Evolutionary conservation across 2,888 invertebrate species (phyloP).

Genomic region (Bimastos eiseni): DNA sequence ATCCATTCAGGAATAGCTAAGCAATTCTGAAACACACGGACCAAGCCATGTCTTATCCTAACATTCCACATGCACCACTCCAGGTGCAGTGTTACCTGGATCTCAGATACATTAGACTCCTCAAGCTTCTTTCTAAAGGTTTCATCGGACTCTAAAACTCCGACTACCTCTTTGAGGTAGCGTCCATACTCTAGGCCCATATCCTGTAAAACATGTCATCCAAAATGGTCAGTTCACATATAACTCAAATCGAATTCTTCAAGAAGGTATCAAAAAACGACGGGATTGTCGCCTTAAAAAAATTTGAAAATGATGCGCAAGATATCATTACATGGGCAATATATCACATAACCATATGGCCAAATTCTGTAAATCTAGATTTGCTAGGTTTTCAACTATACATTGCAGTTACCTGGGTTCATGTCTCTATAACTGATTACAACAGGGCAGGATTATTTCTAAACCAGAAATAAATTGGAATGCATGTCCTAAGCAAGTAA

Average conservation of each 20-base stretch:
- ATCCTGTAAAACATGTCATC: conserved; percentile 10
- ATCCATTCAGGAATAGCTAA: background rate
- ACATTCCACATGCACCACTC: background rate
- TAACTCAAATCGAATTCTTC: background rate
- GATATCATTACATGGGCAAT: background rate
- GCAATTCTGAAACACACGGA: background rate
- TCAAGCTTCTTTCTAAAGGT: conserved; percentile 59
- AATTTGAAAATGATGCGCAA: background rate
- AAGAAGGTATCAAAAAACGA: background rate
- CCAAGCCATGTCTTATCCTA: background rate
- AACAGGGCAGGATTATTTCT: background rate
- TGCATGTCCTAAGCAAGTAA: background rate
- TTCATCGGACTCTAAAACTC: conserved; percentile 81
- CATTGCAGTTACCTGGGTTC: background rate
- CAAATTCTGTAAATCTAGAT: background rate
- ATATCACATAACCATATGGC: background rate
- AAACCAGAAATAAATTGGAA: background rate
- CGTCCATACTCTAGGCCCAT: conserved; percentile 71
- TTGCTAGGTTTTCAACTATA: background rate
- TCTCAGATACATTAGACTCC: conserved; percentile 65
- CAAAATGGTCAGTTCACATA: background rate
- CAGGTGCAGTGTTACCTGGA: conserved; percentile 69
- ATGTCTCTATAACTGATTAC: background rate
- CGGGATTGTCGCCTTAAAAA: background rate
- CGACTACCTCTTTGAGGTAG: conserved; percentile 86